Conservation (phyloP, 2,888 invertebrate species). For the Hirtodrosophila confusa region DNA sequence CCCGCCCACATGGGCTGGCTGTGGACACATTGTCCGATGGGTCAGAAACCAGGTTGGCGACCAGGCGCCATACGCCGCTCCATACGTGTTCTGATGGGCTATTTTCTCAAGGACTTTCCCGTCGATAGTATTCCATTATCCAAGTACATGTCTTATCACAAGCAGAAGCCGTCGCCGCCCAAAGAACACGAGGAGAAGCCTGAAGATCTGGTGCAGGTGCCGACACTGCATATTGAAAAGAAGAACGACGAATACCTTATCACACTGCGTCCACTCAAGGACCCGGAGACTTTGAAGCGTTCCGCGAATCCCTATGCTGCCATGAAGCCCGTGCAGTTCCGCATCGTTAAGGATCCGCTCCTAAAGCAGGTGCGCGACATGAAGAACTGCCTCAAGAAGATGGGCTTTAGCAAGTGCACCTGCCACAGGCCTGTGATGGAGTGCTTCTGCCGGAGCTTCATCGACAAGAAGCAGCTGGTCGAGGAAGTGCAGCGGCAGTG, state of each 20-base stretch:
- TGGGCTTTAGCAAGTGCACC: conserved; percentile 86
- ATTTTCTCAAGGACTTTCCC: conserved; percentile 82
- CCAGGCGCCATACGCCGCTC: conserved; percentile 82
- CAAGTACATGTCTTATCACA: conserved; percentile 68
- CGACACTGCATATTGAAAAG: conserved; percentile 87
- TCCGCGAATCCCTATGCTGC: conserved; percentile 89
- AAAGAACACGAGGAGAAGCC: conserved; percentile 83
- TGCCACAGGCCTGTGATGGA: conserved; percentile 85
- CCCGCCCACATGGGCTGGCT: conserved; percentile 89
- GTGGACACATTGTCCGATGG: conserved; percentile 85
- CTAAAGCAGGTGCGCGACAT: conserved; percentile 85
- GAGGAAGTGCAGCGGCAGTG: conserved; percentile 85
- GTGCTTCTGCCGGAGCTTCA: conserved; percentile 80
- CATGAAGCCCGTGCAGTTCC: conserved; percentile 88
- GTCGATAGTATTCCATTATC: conserved; percentile 80
- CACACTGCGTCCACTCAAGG: conserved; percentile 88
- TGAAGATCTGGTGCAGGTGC: conserved; percentile 83
- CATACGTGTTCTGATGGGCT: conserved; percentile 82
- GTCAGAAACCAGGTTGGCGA: conserved; percentile 77
- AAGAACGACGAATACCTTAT: conserved; percentile 88
- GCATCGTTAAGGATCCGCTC: conserved; percentile 87
- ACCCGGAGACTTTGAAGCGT: conserved; percentile 85
- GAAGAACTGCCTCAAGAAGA: conserved; percentile 85
- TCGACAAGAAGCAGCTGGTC: conserved; percentile 84
- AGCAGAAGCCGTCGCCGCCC: conserved; percentile 19